Percentiles rank a stretch among this genome's conserved stretches.
phyloP scores from a whole-genome alignment of 2,888 invertebrate genomes.

The Cryptocheilus praepositus region DNA sequence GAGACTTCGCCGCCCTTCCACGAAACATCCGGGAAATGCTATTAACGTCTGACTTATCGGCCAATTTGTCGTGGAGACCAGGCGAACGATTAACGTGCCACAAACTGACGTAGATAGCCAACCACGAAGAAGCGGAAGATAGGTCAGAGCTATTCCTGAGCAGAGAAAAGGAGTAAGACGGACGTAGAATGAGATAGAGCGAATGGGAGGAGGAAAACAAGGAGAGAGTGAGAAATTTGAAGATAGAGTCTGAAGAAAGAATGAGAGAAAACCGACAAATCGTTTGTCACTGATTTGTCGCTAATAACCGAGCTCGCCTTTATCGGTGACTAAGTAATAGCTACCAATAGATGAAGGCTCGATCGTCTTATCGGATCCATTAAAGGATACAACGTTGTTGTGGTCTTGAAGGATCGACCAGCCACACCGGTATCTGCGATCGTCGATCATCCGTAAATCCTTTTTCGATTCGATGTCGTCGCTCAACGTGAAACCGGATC shows the following conservation, averaged over 20 bases:
- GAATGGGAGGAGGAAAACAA: neutral
- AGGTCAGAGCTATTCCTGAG: slow-evolving; percentile 16
- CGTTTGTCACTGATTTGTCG: slow-evolving; percentile 64
- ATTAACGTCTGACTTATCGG: slow-evolving; percentile 63
- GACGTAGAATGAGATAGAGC: slow-evolving; percentile 6
- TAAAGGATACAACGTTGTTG: slow-evolving; percentile 59
- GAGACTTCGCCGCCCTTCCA: slow-evolving; percentile 18
- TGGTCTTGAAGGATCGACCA: slow-evolving; percentile 53
- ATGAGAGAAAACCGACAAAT: slow-evolving; percentile 42
- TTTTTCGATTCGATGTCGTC: slow-evolving; percentile 23
- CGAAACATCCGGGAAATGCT: slow-evolving; percentile 61
- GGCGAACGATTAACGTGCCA: slow-evolving; percentile 62
- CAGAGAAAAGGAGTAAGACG: neutral
- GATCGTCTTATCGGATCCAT: slow-evolving; percentile 61
- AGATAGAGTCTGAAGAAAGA: slow-evolving; percentile 8
- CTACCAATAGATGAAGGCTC: slow-evolving; percentile 61
- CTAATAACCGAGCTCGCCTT: slow-evolving; percentile 61
- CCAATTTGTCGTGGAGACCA: slow-evolving; percentile 65
- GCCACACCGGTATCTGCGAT: slow-evolving; percentile 45
- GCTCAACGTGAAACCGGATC: slow-evolving; percentile 30
- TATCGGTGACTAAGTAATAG: slow-evolving; percentile 69
- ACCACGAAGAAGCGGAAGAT: slow-evolving; percentile 18
- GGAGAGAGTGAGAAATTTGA: neutral
- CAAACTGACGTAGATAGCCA: slow-evolving; percentile 51
- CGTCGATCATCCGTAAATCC: slow-evolving; percentile 44